Evolutionary conservation across 2,888 invertebrate genomes (phyloP), one percentile per base, ranked within the genome.

Genomic region (Tetheella fluctuosa): DNA sequence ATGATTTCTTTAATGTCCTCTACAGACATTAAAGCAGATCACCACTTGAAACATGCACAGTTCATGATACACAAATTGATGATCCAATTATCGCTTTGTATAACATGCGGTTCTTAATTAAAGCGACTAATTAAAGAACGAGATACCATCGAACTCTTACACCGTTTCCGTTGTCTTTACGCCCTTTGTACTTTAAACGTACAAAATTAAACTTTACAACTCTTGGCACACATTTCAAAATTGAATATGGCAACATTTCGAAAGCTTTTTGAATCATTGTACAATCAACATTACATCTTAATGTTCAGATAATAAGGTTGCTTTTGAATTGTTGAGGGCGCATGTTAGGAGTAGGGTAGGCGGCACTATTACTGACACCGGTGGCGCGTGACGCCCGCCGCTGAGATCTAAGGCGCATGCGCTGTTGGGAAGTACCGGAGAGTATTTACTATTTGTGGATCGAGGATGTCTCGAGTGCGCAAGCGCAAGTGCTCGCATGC

Each of bases 381-480:
- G 85, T 78, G 89, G 84, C 65, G 86, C 91, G 88, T 79, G 83
- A 84, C 91, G 92, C 90, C 92, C 92, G 89, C 92, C 91, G 89
- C 81, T 63, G 90, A 92, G 92, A 92, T 91, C 90, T 78, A 70
- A 89, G 77, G 81, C 77, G 80, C 77, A 67, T 70, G 80, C 79
- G 76, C 75, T 67, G 64, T 67, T 74, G 76, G 76, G 79, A 75
- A 79, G 74, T 74, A 70, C 76, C 76, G 63, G 57, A 61, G 56
- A 48, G 70, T 61, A 58, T 56, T 61, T 70, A 68, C 72, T 86
- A 87, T 86, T 87, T 88, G 84, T 88, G 88, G 71, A 64, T 48
- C 62, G 65, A 71, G 73, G 71, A 69, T 59, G 57, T 54, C 55
- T 25, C 55, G 52, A 58, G 66, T 58, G 60, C 61, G 59, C 62